Base-by-base conservation (phyloP, 2,113 vertebrate genomes). In the Struthidea cinerea region DNA sequence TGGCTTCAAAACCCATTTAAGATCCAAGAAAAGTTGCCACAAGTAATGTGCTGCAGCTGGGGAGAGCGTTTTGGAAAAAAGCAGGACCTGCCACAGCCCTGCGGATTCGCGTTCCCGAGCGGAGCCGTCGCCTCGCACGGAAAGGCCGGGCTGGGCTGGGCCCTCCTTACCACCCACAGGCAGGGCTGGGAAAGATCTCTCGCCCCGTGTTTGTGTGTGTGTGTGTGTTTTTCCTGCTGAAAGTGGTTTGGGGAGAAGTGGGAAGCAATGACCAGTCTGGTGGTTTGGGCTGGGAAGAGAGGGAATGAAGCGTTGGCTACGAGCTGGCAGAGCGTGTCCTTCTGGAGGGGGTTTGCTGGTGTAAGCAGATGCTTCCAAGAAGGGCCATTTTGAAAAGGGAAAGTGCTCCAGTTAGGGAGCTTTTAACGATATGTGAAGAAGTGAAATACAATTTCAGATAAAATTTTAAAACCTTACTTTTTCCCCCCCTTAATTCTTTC, bases 1-100 rank as follows among this genome's bases (percentile, higher is more conserved):
- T 84, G 97, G 95, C 97, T 98, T 97, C 98, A 97, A 98, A 98
- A 98, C 96, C 97, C 97, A 97, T 98, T 97, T 97, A 94, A 97
- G 97, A 98, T 96, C 96, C 97, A 94, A 94, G 97, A 94, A 96
- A 96, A 97, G 96, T 98, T 97, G 96, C 97, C 97, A 96, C 97
- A 96, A 95, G 90, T 98, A 97, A 98, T 97, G 69, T 21, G 89
- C 97, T 97, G 95, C 98, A 98, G 98, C 98, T 98, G 98, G 97
- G 88, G 95, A 97, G 97, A 95, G 92, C 87, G 49, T 90, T 97
- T 92, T 46, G 95, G 93, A 94, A 96, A 96, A 94, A 96, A 87
- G 95, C 93, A 97, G 95, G 50, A 94, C 96, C 97, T 96, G 97
- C 97, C 97, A 79, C 70, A 76, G 94, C 71, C 83, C 84, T 90